These are phyloP conservation scores for Poecilia wingei DNA, from an alignment of 2,797 vertebrate genomes.

Conservation along the genomic window DNA sequence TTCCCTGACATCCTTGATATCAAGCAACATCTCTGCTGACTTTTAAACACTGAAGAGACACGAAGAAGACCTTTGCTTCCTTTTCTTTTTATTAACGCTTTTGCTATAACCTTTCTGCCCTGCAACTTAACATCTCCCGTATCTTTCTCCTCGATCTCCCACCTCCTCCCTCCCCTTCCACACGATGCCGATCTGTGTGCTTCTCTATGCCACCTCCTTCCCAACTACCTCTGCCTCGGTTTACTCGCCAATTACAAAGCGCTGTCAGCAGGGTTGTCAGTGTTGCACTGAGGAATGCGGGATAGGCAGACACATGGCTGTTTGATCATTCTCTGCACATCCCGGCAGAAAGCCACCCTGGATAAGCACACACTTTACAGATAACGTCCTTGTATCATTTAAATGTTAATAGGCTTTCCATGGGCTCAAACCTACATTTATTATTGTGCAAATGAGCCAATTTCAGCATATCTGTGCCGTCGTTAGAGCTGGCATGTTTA, in stretches of 20 bases:
- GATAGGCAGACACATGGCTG: constrained; percentile 52
- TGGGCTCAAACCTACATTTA: constrained; percentile 79
- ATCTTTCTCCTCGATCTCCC: neutral
- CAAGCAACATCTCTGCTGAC: constrained; percentile 16
- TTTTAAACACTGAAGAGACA: constrained; percentile 12
- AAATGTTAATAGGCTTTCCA: constrained; percentile 82
- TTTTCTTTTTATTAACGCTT: constrained; percentile 3
- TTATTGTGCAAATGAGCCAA: constrained; percentile 82
- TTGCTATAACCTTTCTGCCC: constrained; percentile 2
- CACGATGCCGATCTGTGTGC: constrained; percentile 27
- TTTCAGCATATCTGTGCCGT: constrained; percentile 75
- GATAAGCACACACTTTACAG: constrained; percentile 78
- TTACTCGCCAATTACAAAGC: constrained; percentile 66
- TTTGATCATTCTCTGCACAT: constrained; percentile 77
- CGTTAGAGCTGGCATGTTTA: constrained; percentile 79
- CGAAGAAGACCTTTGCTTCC: neutral
- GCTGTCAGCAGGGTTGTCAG: constrained; percentile 61
- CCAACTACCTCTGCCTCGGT: constrained; percentile 17
- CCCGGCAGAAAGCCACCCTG: constrained; percentile 70
- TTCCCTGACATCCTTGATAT: constrained; percentile 6
- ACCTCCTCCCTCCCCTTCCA: neutral
- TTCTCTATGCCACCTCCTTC: constrained; percentile 12
- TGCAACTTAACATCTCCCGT: constrained; percentile 3
- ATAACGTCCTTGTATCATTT: constrained; percentile 81
- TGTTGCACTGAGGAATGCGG: constrained; percentile 45